Evolutionary conservation across 2,113 vertebrate species (phyloP).

Genomic region (Vombatus ursinus): DNA sequence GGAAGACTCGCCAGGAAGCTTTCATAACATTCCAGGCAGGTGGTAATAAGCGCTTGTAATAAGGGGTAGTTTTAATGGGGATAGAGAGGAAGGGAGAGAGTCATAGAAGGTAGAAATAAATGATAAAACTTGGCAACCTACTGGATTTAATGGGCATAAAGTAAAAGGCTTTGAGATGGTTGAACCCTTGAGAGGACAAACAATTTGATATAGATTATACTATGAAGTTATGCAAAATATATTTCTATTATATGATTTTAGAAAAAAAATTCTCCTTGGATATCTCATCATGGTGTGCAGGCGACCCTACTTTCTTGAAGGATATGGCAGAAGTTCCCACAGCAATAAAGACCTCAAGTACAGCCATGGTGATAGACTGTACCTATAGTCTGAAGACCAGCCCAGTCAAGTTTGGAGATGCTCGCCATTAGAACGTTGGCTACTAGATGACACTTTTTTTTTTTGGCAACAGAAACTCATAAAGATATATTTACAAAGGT

Average conservation of each 20-base stretch:
- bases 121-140: neutral
- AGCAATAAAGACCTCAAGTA: neutral
- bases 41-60: neutral
- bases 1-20: neutral
- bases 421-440: neutral
- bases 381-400: neutral
- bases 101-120: neutral
- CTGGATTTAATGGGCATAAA: neutral
- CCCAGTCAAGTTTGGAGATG: neutral
- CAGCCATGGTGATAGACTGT: neutral
- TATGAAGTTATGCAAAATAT: neutral
- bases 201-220: neutral
- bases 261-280: neutral
- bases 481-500: neutral
- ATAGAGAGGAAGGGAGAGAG: neutral
- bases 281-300: neutral
- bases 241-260: neutral
- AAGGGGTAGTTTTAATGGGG: neutral
- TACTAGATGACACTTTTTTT: neutral
- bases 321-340: neutral
- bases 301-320: neutral
- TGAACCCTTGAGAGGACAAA: neutral
- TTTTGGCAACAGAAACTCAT: neutral
- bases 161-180: neutral
- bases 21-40: neutral